Evolutionary conservation across 2,113 vertebrate genomes (phyloP).

Genomic region (Ariopsis seemanni): DNA sequence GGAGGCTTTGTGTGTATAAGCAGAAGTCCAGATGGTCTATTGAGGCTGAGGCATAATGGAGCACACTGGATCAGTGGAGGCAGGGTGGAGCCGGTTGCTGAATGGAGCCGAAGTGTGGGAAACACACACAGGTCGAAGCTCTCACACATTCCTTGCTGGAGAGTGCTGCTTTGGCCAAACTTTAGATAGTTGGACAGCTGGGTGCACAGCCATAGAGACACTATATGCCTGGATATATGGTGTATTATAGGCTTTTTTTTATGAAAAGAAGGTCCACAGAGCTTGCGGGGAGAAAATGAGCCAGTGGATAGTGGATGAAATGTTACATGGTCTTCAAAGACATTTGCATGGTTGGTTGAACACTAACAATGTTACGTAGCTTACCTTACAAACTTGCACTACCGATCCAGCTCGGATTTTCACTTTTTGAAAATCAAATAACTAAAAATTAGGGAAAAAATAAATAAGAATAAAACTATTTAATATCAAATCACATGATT

Average conservation of each 20-base stretch:
- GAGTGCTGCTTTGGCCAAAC: slow-evolving; percentile 51
- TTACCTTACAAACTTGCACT: background rate
- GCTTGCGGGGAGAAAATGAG: slow-evolving; percentile 32
- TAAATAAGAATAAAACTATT: background rate
- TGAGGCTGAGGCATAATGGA: slow-evolving; percentile 76
- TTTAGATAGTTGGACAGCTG: slow-evolving; percentile 57
- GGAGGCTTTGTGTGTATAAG: slow-evolving; percentile 33
- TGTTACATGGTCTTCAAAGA: slow-evolving; percentile 28
- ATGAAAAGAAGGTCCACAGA: slow-evolving; percentile 55
- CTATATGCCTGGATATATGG: slow-evolving; percentile 22
- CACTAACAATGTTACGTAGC: background rate
- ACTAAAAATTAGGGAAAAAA: background rate
- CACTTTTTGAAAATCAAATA: background rate
- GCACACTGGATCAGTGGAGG: slow-evolving; percentile 55
- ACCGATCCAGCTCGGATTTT: background rate
- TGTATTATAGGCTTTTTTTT: slow-evolving; percentile 46
- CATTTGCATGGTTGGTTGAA: slow-evolving; percentile 12
- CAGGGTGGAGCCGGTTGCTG: slow-evolving; percentile 54
- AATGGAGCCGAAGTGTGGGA: slow-evolving; percentile 68
- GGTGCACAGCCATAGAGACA: slow-evolving; percentile 55
- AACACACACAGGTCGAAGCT: slow-evolving; percentile 60
- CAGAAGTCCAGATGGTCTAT: slow-evolving; percentile 83
- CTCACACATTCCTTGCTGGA: slow-evolving; percentile 66
- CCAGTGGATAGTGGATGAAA: slow-evolving; percentile 15
- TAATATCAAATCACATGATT: background rate